phyloP scores from a whole-genome alignment of 2,113 vertebrate genomes.

The Seriola rivoliana region DNA sequence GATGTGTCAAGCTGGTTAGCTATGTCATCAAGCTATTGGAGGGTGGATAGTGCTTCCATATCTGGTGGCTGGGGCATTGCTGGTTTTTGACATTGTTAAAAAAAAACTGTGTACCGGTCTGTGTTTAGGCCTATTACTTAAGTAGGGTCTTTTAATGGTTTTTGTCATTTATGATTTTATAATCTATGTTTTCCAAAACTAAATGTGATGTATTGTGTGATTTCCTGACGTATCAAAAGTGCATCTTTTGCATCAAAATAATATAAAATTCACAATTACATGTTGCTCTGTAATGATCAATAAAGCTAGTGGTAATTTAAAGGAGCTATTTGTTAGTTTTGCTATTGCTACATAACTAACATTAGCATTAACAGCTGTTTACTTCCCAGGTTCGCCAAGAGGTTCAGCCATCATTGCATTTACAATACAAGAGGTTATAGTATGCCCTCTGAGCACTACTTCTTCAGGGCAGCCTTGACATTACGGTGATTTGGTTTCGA shows the following conservation, averaged over 20 bases:
- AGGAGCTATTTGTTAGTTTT: too few species aligned
- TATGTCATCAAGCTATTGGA: not conserved
- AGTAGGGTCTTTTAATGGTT: not conserved
- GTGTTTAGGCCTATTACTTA: constrained; percentile 16
- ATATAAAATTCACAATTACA: not conserved
- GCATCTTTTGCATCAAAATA: constrained; percentile 27
- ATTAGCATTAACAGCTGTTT: too few species aligned
- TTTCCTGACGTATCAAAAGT: constrained; percentile 31
- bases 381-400: too few species aligned
- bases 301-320: not conserved
- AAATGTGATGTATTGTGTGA: constrained; percentile 15
- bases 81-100: constrained; percentile 20
- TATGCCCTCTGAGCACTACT: too few species aligned
- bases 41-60: constrained; percentile 20
- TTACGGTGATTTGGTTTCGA: too few species aligned
- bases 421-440: too few species aligned
- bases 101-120: constrained; percentile 18
- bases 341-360: too few species aligned
- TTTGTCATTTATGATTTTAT: constrained; percentile 1
- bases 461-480: too few species aligned
- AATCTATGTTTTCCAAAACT: constrained; percentile 1
- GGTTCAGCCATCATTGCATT: too few species aligned
- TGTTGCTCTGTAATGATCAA: too few species aligned
- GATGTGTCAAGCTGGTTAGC: constrained; percentile 7
- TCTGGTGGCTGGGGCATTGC: not conserved